These are phyloP conservation scores for Thera obeliscata DNA, from an alignment of 2,888 invertebrate genomes.

Conservation along the genomic window DNA sequence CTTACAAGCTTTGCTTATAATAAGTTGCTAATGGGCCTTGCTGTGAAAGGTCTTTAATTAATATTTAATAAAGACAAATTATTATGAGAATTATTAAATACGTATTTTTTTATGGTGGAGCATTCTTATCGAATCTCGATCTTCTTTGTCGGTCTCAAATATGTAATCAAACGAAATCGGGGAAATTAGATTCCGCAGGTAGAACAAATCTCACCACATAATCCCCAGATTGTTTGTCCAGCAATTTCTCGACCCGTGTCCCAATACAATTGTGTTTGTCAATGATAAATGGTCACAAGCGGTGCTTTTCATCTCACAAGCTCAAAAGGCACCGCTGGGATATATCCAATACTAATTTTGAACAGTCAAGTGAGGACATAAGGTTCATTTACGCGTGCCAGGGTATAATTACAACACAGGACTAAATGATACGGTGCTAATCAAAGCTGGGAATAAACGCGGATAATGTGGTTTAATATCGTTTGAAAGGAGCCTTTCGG, in stretches of 20 bases:
- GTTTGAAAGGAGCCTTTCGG: constrained; percentile 81
- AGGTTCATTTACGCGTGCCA: constrained; percentile 48
- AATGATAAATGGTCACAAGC: constrained; percentile 83
- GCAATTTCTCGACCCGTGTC: constrained; percentile 77
- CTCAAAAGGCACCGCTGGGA: constrained; percentile 75
- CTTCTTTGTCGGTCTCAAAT: constrained; percentile 38
- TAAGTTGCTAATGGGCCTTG: too few relatives aligned
- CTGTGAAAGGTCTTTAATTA: too few relatives aligned
- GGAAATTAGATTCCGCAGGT: constrained; percentile 45
- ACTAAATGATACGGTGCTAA: constrained; percentile 84
- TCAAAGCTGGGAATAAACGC: constrained; percentile 81
- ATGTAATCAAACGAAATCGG: constrained; percentile 33
- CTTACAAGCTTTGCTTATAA: too few relatives aligned
- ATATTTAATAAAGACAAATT: too few relatives aligned
- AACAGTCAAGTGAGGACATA: constrained; percentile 43
- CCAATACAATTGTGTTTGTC: constrained; percentile 83
- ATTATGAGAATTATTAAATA: not conserved
- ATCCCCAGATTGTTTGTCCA: constrained; percentile 78
- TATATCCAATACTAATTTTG: constrained; percentile 45
- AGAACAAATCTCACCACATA: constrained; percentile 50
- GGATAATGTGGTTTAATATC: constrained; percentile 82
- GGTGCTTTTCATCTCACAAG: constrained; percentile 79
- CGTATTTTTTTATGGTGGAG: not conserved
- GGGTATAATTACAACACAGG: constrained; percentile 79
- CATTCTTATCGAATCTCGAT: constrained; percentile 26